Evolutionary conservation across 1,140 invertebrate genomes (phyloP), one percentile per base, ranked within the genome.

Genomic region (Leptonema lineaticorne): DNA sequence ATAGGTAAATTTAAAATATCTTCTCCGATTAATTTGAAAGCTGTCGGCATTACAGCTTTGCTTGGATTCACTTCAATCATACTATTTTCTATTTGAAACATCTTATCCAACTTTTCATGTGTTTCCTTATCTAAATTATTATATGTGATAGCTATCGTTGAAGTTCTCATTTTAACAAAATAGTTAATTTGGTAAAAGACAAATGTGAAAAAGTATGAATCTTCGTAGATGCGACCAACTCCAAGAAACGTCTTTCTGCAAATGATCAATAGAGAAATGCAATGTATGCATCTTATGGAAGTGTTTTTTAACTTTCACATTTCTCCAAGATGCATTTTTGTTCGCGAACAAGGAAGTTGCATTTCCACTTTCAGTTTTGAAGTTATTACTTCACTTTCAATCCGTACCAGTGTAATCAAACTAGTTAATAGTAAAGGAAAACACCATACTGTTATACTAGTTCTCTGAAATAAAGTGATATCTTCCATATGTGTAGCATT

Each of bases 11-110:
- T 84, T 16, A 88, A 76, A 45, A 92, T 90, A 67, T 85, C 85
- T 67, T 88, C 82, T 0, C 86, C 89, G n/a, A 89, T 84, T 7
- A 86, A 84, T 57, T 85, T 81, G 69, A 85, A 92, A 67, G 87
- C 85, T 0, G 86, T 83, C 0, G 90, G 90, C 24, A 92, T 74
- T 5, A 92, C 80, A 64, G 87, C 85, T 14, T 82, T 78, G 0
- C 89, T 85, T 0, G 90, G 90, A 74, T 90, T 84, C 0, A 90
- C 88, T 75, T 87, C 85, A 3, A 90, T 79, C 76, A 92, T 86
- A 71, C 87, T 86, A 72, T 87, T 84, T 73, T 88, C 85, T 0
- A 85, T 83, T 1, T 85, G 84, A 68, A 89, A 92, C 74, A 90
- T 84, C 26, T 83, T 78, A 73, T 92, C 89, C 41, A 91, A 77